Base-by-base conservation (phyloP, 2,113 vertebrate species). In the Microcebus ravelobensis region DNA sequence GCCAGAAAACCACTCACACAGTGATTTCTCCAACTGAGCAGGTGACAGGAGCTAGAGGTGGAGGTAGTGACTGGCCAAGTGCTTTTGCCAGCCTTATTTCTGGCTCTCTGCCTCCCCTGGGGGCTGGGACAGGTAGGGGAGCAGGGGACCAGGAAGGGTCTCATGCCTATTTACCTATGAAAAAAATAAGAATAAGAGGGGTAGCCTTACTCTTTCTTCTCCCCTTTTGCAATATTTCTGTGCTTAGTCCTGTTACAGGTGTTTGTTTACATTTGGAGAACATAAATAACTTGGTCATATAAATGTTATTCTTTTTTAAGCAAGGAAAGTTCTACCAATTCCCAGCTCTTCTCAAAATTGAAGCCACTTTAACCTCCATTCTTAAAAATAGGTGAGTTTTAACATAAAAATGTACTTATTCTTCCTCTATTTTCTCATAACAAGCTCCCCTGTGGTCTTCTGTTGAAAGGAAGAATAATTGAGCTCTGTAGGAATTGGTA, bases 261-360 rank as follows among this genome's bases (percentile, higher is more conserved):
- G 25, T 84, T 81, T 87, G 50, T 83, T 94, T 70, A 59, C 5
- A 63, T 45, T 45, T 93, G 39, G 71, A 95, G 57, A 95, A 90
- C 81, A 23, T 52, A 39, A 93, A 20, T 95, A 68, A 67, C 31
- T 68, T 71, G n/a, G 42, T 85, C 65, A 86, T 73, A 80, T 39
- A 92, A 89, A 59, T 29, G 21, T 57, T 57, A 73, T 55, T 85
- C n/a, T 52, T 68, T 39, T 74, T 77, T 45, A 48, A 84, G 25
- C 59, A 12, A 0, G 48, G 25, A 20, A 88, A 79, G 21, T 34
- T 73, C 34, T 81, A 74, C 29, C 39, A 73, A 25, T 85, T 85
- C 6, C 55, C 29, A 84, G 36, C 12, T 67, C n/a, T 82, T 81
- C 25, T 81, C 4, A 86, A 68, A 57, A 67, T 59, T 42, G 50